A percentile compares a stretch with the other conserved stretches of the same genome.
Evolutionary conservation across 2,888 invertebrate genomes (phyloP).

Genomic region (Drepanosiphum platanoidis): DNA sequence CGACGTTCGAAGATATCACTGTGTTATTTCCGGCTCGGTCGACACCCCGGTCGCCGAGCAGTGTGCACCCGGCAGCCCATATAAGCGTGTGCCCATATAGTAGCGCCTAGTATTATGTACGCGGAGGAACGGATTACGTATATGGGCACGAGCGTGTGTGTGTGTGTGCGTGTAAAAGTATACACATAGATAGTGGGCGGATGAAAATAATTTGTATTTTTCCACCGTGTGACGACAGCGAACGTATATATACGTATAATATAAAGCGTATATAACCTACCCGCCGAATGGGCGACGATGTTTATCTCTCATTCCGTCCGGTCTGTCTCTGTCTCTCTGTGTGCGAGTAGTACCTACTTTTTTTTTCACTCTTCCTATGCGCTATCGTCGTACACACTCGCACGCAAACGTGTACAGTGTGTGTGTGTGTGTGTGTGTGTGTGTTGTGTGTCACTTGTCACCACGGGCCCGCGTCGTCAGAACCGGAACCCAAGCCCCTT

Average conservation of each 20-base stretch:
- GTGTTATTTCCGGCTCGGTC: constrained; percentile 36
- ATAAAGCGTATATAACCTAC: background rate
- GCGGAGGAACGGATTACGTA: background rate
- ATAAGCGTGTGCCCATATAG: too few species aligned
- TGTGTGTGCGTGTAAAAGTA: background rate
- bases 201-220: constrained; percentile 61
- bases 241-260: too few species aligned
- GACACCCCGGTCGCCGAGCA: constrained; percentile 11
- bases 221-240: constrained; percentile 51
- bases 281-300: constrained; percentile 49
- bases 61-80: background rate
- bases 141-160: background rate
- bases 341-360: background rate
- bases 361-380: constrained; percentile 28
- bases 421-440: background rate
- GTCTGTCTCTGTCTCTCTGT: background rate
- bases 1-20: background rate
- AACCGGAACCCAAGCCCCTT: constrained; percentile 60
- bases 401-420: background rate
- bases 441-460: constrained; percentile 51
- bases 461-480: constrained; percentile 33
- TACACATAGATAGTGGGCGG: constrained; percentile 31
- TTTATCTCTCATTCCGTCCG: constrained; percentile 11
- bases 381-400: background rate
- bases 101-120: background rate